These are phyloP conservation scores for Anarhynchus alexandrinus DNA, from an alignment of 2,113 vertebrate species.

Conservation along the genomic window DNA sequence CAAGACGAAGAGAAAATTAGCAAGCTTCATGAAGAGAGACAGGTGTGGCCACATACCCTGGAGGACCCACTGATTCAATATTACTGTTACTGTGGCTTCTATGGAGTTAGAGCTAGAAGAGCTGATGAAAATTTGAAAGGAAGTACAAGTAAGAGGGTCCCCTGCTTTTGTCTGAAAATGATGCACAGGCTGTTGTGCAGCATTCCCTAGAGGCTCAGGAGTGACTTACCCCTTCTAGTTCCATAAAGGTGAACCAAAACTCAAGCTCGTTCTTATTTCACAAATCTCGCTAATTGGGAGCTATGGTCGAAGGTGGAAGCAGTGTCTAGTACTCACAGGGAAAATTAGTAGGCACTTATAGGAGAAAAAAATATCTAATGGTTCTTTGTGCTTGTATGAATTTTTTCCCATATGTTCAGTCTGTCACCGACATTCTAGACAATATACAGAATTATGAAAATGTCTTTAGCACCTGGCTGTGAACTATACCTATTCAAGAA, in stretches of 20 bases:
- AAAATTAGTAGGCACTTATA: neutral
- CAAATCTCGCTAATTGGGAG: neutral
- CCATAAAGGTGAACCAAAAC: neutral
- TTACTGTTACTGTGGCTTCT: neutral
- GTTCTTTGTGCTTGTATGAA: neutral
- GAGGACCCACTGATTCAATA: neutral
- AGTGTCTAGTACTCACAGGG: neutral
- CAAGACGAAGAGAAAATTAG: neutral
- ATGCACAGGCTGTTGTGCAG: neutral
- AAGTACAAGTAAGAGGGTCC: neutral
- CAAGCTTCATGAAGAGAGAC: neutral
- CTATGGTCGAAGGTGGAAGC: neutral
- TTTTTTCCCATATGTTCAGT: neutral
- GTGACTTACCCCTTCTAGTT: neutral
- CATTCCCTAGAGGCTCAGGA: neutral
- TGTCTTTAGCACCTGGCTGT: neutral
- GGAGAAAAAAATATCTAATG: neutral
- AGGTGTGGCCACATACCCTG: neutral
- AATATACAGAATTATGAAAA: neutral
- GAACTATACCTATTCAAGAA: neutral
- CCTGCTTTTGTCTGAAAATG: neutral
- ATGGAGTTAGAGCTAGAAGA: neutral
- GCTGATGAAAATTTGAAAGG: neutral
- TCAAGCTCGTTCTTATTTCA: neutral
- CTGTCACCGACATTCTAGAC: neutral